Evolutionary conservation across 2,797 vertebrate genomes (phyloP).

Genomic region (Allobates femoralis): DNA sequence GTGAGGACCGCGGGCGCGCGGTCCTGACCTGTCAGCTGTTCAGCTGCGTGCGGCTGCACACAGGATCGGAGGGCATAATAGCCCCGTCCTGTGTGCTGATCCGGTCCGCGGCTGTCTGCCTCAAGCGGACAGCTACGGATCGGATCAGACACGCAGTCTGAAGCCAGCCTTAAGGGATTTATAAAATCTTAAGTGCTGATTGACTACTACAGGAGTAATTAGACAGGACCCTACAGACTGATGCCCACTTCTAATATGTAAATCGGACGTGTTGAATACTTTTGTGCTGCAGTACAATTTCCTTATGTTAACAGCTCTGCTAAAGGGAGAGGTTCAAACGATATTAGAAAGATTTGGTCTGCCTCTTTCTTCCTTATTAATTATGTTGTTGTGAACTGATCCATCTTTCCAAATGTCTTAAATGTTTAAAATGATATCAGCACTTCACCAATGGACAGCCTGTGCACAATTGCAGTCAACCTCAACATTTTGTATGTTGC

Average conservation of each 20-base stretch:
- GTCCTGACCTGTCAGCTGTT: no score
- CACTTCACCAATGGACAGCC: conserved; percentile 24
- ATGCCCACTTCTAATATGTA: not conserved
- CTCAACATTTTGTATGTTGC: not conserved
- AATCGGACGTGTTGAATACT: not conserved
- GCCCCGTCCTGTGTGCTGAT: no score
- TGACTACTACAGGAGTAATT: not conserved
- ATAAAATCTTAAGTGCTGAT: not conserved
- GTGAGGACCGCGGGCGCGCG: no score
- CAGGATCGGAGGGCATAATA: no score
- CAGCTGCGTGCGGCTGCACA: no score
- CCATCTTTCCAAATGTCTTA: not conserved
- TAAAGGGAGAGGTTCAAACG: not conserved
- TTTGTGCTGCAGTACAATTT: not conserved
- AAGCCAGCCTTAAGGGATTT: not conserved
- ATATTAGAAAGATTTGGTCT: not conserved
- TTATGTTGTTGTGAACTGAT: not conserved
- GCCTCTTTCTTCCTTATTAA: no score
- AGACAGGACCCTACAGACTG: no score
- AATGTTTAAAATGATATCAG: conserved; percentile 8
- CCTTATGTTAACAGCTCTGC: not conserved
- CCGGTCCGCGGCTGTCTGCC: no score
- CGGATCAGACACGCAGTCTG: no score
- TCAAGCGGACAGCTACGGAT: no score
- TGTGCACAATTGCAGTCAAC: not conserved